Base-by-base conservation (phyloP, 2,113 vertebrate species). In the Nothocercus nigrocapillus region DNA sequence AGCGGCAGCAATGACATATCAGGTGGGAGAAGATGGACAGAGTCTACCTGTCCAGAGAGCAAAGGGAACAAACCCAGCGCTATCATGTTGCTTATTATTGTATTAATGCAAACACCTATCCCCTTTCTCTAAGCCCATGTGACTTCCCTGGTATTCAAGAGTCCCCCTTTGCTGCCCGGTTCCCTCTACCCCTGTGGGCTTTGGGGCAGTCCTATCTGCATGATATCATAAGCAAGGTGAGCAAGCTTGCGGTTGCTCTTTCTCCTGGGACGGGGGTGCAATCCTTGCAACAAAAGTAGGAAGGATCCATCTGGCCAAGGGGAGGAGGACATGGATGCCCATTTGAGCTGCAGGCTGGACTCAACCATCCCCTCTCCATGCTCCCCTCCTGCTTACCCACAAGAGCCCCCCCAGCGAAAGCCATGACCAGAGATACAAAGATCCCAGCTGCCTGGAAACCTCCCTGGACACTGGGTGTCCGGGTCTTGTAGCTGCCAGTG, bases 391-490 rank as follows among this genome's bases (percentile, higher is more conserved):
- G 94, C 99, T 98, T 91, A 99, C 99, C 99, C 49, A 99, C 98
- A 28, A 98, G 11, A 45, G 82, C 82, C 28, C 99, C 99, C 44
- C 99, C 99, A 11, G 96, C 97, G 3, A 99, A 76, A n/a, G 98
- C 99, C 91, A 99, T 99, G 53, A 95, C 97, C 42, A 99, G 90
- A 4, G 99, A 97, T 70, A 99, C 98, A 51, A 98, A 98, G 2
- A 99, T 97, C 16, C 98, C 99, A 0, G 98, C 99, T 0, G 99
- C 98, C 97, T 99, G 99, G 97, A 95, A 99, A 14, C 97, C 98
- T 20, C 99, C 99, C 95, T 99, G 99, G 2, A 88, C 89, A 9
- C 82, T 93, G 7, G 97, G 13, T 1, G 92, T 90, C 95, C 98
- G 97, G 0, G 30, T 4, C 13, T 1, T 36, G 68, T 96, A 98